Evolutionary conservation across 2,113 vertebrate genomes (phyloP).

Genomic region (Xiphias gladius): DNA sequence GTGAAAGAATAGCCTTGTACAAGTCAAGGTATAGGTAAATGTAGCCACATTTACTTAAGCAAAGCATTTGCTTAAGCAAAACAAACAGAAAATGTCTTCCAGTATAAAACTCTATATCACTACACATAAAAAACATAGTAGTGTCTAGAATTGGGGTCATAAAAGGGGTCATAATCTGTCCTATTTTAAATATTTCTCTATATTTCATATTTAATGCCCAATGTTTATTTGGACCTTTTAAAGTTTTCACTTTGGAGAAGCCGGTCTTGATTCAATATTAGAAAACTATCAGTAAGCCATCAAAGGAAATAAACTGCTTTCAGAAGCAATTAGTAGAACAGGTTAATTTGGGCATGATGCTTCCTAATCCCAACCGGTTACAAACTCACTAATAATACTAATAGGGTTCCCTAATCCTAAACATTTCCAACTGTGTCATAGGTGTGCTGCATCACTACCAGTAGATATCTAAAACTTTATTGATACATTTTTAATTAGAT

Average conservation of each 20-base stretch:
- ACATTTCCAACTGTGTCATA: neutral
- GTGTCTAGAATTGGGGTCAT: neutral
- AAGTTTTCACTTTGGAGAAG: neutral
- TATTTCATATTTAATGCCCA: neutral
- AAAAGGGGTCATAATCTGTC: neutral
- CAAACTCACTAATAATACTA: neutral
- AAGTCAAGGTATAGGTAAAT: neutral
- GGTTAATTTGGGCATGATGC: neutral
- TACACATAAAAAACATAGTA: neutral
- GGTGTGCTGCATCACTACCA: neutral
- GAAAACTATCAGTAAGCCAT: neutral
- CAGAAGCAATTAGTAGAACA: neutral
- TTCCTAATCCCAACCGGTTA: neutral
- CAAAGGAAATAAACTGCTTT: conserved; percentile 1
- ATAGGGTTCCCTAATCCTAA: neutral
- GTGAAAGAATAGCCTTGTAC: too few relatives aligned
- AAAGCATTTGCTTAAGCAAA: neutral
- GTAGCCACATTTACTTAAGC: neutral
- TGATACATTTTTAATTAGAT: neutral
- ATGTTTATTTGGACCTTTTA: neutral
- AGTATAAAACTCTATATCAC: neutral
- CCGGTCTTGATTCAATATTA: neutral
- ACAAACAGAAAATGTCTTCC: neutral
- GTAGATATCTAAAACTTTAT: neutral
- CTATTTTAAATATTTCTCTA: neutral